These are phyloP conservation scores for Octopus sinensis DNA, from an alignment of 1,140 invertebrate species.

Conservation along the genomic window DNA sequence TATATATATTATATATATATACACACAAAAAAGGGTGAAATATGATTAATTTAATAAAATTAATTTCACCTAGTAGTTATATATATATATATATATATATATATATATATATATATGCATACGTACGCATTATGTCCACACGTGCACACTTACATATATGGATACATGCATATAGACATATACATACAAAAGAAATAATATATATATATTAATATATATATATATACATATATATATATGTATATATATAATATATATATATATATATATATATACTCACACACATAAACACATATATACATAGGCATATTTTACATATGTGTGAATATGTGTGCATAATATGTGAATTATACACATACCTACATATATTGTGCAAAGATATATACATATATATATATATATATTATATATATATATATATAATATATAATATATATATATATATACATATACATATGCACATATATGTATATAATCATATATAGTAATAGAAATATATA, in stretches of 20 bases:
- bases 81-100: constrained; percentile 5
- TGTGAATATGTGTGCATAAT: no score
- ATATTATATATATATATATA: no score
- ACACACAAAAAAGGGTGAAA: background rate
- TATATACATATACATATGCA: no score
- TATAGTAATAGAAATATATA: no score
- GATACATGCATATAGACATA: background rate
- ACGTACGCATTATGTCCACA: background rate
- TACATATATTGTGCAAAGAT: no score
- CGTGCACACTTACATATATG: background rate
- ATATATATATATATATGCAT: constrained; percentile 2
- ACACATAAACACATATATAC: no score
- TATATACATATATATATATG: background rate
- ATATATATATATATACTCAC: background rate
- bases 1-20: no score
- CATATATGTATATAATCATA: no score
- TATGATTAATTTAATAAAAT: background rate
- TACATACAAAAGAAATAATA: background rate
- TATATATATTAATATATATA: background rate
- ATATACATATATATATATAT: no score
- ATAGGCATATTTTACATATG: no score
- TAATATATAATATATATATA: no score
- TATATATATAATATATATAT: background rate
- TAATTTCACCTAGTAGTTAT: background rate
- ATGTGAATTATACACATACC: no score